Conservation (phyloP, 2,113 vertebrate species). For the Bufo gargarizans region DNA sequence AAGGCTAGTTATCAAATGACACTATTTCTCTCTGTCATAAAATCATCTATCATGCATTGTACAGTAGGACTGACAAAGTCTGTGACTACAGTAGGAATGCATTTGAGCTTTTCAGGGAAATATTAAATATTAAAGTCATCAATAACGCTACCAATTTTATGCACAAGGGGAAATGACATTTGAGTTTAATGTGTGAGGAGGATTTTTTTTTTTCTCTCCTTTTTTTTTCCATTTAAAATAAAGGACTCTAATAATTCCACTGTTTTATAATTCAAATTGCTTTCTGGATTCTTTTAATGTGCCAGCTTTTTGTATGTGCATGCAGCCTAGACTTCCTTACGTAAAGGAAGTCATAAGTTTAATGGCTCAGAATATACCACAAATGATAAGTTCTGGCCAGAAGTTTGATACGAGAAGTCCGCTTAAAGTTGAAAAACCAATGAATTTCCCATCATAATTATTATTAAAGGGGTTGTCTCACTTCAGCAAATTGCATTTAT, state of each 20-base stretch:
- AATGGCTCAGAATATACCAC: background rate
- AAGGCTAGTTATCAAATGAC: constrained; percentile 42
- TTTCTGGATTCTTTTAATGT: background rate
- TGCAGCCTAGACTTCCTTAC: background rate
- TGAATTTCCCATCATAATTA: background rate
- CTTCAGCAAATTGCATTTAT: too few species aligned
- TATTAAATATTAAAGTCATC: constrained; percentile 33
- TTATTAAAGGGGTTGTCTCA: background rate
- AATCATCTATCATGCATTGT: constrained; percentile 35
- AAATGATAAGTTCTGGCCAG: background rate
- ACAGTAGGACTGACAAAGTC: constrained; percentile 27
- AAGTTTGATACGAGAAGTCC: background rate
- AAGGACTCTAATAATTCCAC: constrained; percentile 4
- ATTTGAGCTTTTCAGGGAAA: background rate
- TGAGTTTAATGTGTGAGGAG: background rate
- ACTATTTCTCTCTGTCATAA: constrained; percentile 38
- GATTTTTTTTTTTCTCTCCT: background rate
- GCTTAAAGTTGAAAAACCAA: background rate
- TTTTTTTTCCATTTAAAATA: background rate
- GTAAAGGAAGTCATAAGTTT: background rate
- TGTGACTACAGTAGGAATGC: constrained; percentile 4
- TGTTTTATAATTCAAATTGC: background rate
- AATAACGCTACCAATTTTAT: constrained; percentile 42
- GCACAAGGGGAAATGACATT: constrained; percentile 23
- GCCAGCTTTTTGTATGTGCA: background rate